These are phyloP conservation scores for Aphidoletes aphidimyza DNA, from an alignment of 2,888 invertebrate genomes.

Conservation along the genomic window DNA sequence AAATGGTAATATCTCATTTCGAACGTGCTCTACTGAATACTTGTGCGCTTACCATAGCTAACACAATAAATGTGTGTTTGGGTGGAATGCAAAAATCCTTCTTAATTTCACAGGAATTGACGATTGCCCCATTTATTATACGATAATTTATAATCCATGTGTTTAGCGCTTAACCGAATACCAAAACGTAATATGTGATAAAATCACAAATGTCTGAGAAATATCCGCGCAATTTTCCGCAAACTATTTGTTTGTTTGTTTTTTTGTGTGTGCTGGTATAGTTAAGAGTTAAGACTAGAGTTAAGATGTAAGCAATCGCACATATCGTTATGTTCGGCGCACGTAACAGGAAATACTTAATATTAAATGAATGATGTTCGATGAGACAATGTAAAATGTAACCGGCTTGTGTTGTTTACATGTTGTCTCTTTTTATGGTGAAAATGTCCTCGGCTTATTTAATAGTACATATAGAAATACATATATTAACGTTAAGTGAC, in stretches of 20 bases:
- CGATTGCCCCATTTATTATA: too few species aligned
- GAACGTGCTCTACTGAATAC: too few species aligned
- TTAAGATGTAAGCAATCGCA: too few species aligned
- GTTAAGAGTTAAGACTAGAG: too few species aligned
- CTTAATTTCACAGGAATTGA: neutral
- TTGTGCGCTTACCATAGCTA: too few species aligned
- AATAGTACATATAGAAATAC: too few species aligned
- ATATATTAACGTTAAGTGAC: neutral
- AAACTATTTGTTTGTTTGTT: too few species aligned
- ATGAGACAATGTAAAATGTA: neutral
- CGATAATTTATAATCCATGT: too few species aligned
- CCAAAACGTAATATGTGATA: neutral
- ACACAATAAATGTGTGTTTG: neutral
- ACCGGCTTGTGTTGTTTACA: neutral
- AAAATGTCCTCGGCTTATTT: slow-evolving; percentile 9
- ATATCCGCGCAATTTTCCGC: too few species aligned
- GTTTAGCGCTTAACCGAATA: neutral
- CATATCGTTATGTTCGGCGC: too few species aligned
- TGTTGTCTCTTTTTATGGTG: neutral
- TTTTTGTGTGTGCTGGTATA: too few species aligned
- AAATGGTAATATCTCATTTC: too few species aligned
- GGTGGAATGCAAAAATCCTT: neutral
- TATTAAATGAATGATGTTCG: neutral
- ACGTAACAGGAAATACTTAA: neutral
- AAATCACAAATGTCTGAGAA: neutral